These are phyloP conservation scores for Perodicticus potto DNA, from an alignment of 2,797 vertebrate species.

Conservation along the genomic window DNA sequence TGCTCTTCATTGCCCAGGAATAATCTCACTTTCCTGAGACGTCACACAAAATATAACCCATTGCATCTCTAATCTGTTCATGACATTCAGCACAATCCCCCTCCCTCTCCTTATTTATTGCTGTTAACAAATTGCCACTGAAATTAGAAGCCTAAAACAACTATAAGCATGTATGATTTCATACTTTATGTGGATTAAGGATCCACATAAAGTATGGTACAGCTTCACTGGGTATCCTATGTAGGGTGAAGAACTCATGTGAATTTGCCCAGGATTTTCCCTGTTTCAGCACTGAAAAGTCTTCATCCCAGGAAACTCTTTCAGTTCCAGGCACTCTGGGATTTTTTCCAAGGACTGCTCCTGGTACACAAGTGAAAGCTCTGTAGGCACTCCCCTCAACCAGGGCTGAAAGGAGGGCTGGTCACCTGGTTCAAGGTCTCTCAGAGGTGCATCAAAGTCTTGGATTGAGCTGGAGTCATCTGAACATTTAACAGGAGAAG, in stretches of 20 bases:
- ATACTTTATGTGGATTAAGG: fast-evolving
- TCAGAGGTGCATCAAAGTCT: too few species aligned
- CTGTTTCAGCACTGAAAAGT: not conserved
- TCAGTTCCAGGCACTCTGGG: not conserved
- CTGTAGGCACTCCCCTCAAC: fast-evolving
- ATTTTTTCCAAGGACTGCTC: not conserved
- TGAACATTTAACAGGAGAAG: not conserved
- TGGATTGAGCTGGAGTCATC: not conserved
- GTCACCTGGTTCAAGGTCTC: too few species aligned
- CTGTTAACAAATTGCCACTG: not conserved
- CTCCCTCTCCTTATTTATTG: not conserved
- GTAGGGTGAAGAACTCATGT: too few species aligned
- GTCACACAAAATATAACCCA: not conserved
- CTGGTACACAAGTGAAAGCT: not conserved
- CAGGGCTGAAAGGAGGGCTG: not conserved
- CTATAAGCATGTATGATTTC: too few species aligned
- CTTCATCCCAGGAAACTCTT: not conserved
- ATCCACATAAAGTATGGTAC: not conserved
- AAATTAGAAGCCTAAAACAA: not conserved
- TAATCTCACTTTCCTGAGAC: not conserved
- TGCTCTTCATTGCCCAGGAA: not conserved
- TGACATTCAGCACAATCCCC: not conserved
- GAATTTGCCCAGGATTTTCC: not conserved
- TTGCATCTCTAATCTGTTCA: not conserved
- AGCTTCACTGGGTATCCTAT: not conserved